These are phyloP conservation scores for Leptopterna dolabrata DNA, from an alignment of 2,888 invertebrate species.

Conservation along the genomic window DNA sequence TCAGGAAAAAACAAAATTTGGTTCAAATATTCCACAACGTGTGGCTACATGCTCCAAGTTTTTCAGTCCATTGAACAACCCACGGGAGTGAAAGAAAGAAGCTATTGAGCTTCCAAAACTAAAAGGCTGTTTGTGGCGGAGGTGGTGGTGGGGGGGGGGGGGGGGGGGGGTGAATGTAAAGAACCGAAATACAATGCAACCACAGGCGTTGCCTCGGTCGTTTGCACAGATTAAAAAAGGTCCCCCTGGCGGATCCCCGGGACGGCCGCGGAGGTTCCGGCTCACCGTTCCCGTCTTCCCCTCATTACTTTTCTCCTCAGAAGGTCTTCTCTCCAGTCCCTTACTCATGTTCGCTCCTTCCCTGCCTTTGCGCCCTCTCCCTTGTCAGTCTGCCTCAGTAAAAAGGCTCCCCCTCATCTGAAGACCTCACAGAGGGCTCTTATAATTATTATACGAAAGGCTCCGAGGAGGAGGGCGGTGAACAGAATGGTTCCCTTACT, in stretches of 20 bases:
- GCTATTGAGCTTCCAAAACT: not conserved
- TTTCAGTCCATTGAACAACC: not conserved
- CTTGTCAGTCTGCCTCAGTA: not conserved
- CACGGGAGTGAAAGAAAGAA: not conserved
- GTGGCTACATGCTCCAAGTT: not conserved
- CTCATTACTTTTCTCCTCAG: conserved; percentile 41
- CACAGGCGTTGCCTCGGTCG: not conserved
- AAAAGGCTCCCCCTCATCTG: conserved; percentile 18
- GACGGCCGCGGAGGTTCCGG: conserved; percentile 25
- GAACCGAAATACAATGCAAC: conserved; percentile 35
- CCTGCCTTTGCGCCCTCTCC: no score
- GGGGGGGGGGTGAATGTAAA: not conserved
- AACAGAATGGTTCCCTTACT: not conserved
- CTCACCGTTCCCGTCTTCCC: conserved; percentile 27
- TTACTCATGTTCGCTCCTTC: not conserved
- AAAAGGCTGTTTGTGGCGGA: not conserved
- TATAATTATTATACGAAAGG: conserved; percentile 11
- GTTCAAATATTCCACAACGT: not conserved
- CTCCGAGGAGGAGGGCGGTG: not conserved
- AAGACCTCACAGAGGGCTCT: not conserved
- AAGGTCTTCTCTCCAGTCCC: not conserved
- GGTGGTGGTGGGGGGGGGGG: not conserved
- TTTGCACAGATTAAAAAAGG: conserved; percentile 49
- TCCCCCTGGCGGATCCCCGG: conserved; percentile 10
- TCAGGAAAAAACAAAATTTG: no score